Base-by-base conservation (phyloP, 2,113 vertebrate genomes). In the Cololabis saira region DNA sequence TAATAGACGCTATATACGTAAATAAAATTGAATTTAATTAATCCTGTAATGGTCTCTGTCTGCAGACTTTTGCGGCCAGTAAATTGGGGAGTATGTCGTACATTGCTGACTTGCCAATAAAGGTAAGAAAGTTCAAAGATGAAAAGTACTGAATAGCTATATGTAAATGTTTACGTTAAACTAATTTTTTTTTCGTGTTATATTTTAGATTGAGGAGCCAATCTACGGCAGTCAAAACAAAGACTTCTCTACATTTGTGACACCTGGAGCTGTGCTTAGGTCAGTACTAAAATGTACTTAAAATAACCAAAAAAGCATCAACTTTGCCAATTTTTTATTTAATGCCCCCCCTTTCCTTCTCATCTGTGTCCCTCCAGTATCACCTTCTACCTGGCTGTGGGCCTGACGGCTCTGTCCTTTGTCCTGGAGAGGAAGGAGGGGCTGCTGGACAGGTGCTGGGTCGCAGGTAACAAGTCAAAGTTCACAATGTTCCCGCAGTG, bases 301-400 rank as follows among this genome's bases (percentile, higher is more conserved):
- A 27, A 27, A 27, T 27, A 27, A 27, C 5, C 3, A 27, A n/a
- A 27, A 27, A 27, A 27, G 24, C 24, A 27, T 5, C 24, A 27
- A 27, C 24, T 5, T 3, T 27, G 5, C 24, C 24, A 27, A 18
- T 17, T 11, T 4, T 11, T 17, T 1, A 18, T 47, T 51, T 61
- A 2, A 30, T 17, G 10, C 13, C 19, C n/a, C 6, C 10, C 10
- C 33, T 37, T 37, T 55, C 16, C 4, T 61, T 16, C 17, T 50
- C 10, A 3, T 5, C 41, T 56, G n/a, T 40, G 22, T 37, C 8
- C 10, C 8, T 65, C 6, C 74, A 94, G 93, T 22, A 93, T 94
- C 70, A 91, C 92, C 33, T 94, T 93, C 84, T 94, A 93, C 72
- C 84, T 94, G 88, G 93, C 93, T 0, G 87, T 94, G 67, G 93